Percentiles rank a stretch among this genome's conserved stretches.
These are phyloP conservation scores for Scrobipalpa atriplicella DNA, from an alignment of 2,888 invertebrate genomes.

Conservation along the genomic window DNA sequence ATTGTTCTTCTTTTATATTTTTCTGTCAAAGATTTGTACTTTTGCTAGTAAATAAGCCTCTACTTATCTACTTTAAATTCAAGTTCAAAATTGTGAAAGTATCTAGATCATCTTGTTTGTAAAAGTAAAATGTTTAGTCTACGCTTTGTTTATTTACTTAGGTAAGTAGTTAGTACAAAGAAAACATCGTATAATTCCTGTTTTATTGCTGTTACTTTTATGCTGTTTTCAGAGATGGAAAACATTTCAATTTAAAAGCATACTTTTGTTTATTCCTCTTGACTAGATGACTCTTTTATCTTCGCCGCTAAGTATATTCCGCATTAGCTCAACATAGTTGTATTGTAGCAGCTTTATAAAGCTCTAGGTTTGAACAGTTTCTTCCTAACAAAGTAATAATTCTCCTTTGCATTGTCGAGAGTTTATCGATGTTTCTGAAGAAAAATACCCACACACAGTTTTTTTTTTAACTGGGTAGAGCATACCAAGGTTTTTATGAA, in stretches of 20 bases:
- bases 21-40: too few relatives aligned
- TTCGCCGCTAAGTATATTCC: conserved; percentile 16
- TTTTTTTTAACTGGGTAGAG: too few relatives aligned
- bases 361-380: conserved; percentile 22
- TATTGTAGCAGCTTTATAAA: conserved; percentile 13
- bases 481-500: too few relatives aligned
- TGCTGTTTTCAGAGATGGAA: background rate
- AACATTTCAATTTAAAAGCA: conserved; percentile 16
- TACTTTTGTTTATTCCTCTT: conserved; percentile 3
- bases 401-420: background rate
- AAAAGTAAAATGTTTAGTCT: too few relatives aligned
- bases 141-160: too few relatives aligned
- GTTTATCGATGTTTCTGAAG: background rate
- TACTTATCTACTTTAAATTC: too few relatives aligned
- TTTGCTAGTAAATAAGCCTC: too few relatives aligned
- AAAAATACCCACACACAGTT: background rate
- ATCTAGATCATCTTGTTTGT: too few relatives aligned
- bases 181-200: background rate
- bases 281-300: conserved; percentile 2
- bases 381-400: conserved; percentile 4
- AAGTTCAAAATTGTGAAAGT: too few relatives aligned
- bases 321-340: conserved; percentile 21
- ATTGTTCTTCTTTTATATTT: too few relatives aligned
- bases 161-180: too few relatives aligned
- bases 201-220: too few relatives aligned